Percentiles rank a stretch among this genome's conserved stretches.
phyloP scores from a whole-genome alignment of 2,797 vertebrate genomes.

The Anolis apletophallus region DNA sequence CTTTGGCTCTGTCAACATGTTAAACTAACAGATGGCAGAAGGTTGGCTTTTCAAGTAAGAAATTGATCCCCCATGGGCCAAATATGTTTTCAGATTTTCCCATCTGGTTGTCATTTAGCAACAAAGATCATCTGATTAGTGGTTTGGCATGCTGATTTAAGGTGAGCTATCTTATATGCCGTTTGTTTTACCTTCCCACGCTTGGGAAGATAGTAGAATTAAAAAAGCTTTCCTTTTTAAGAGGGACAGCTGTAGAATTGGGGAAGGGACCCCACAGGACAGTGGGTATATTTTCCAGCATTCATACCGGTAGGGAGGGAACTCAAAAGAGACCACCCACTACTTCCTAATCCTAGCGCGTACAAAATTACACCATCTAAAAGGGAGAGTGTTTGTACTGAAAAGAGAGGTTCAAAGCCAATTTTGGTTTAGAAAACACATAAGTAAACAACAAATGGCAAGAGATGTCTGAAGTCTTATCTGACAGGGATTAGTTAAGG shows the following conservation, averaged over 20 bases:
- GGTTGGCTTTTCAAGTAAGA: neutral
- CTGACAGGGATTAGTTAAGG: constrained; percentile 46
- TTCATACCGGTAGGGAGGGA: constrained; percentile 25
- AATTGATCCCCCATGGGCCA: constrained; percentile 19
- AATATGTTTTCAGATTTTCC: constrained; percentile 21
- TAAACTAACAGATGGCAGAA: constrained; percentile 21
- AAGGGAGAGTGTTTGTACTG: constrained; percentile 53
- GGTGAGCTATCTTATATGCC: constrained; percentile 58
- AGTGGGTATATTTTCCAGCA: constrained; percentile 27
- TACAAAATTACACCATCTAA: constrained; percentile 24
- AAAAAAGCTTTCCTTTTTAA: constrained; percentile 17
- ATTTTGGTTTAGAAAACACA: constrained; percentile 65
- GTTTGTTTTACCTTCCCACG: constrained; percentile 56
- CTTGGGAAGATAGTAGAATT: constrained; percentile 25
- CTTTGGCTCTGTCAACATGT: neutral
- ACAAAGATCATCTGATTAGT: constrained; percentile 19
- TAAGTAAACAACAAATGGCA: constrained; percentile 55
- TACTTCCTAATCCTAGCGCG: constrained; percentile 16
- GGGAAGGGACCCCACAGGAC: neutral
- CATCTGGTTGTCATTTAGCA: constrained; percentile 37
- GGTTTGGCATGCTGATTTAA: constrained; percentile 52
- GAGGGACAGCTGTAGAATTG: constrained; percentile 28
- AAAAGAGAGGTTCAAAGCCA: constrained; percentile 57
- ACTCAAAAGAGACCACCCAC: constrained; percentile 56
- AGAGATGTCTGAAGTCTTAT: constrained; percentile 51